These are phyloP conservation scores for Clarias batrachus DNA, from an alignment of 2,113 vertebrate genomes.

Conservation along the genomic window DNA sequence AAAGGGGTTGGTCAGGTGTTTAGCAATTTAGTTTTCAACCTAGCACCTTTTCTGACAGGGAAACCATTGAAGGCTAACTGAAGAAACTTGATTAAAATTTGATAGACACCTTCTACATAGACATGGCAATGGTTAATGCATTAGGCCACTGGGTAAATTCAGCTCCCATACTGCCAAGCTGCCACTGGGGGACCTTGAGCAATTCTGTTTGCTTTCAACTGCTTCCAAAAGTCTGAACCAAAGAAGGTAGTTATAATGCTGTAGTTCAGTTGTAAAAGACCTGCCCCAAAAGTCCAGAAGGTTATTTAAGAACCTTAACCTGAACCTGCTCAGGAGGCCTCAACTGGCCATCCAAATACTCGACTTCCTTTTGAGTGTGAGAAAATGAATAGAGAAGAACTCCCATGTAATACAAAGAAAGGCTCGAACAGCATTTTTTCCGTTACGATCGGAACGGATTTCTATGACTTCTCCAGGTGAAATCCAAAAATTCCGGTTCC, in stretches of 20 bases:
- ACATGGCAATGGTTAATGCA: background rate
- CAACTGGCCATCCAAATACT: background rate
- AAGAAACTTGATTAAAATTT: background rate
- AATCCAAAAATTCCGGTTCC: constrained; percentile 17
- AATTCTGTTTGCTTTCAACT: background rate
- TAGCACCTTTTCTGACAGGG: background rate
- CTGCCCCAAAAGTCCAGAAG: background rate
- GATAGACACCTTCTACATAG: background rate
- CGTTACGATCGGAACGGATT: background rate
- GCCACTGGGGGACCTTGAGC: background rate
- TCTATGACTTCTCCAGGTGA: constrained; percentile 1
- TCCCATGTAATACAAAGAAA: background rate
- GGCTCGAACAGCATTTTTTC: background rate
- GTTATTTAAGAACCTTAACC: background rate
- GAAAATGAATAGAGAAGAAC: background rate
- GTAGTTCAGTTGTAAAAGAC: background rate
- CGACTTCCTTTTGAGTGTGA: background rate
- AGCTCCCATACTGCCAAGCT: background rate
- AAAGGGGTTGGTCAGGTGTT: background rate
- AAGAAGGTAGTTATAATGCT: background rate
- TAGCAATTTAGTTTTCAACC: background rate
- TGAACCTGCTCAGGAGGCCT: background rate
- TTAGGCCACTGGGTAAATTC: background rate
- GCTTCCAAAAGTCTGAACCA: background rate
- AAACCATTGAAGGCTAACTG: background rate